Conservation (phyloP, 1,140 invertebrate species). For the Rhopalosiphum maidis region DNA sequence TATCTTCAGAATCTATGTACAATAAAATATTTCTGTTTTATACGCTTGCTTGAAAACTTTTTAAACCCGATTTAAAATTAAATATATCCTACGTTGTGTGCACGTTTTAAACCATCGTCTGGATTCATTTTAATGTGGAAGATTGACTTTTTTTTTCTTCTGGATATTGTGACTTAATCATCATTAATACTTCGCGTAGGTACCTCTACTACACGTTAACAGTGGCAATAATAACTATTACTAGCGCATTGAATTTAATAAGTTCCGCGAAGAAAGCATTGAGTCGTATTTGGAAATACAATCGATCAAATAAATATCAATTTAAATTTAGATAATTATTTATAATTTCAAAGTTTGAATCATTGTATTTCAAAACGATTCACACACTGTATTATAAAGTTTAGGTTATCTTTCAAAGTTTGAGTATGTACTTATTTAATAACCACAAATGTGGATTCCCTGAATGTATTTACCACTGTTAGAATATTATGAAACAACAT, state of each 20-base stretch:
- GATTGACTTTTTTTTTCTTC: neutral
- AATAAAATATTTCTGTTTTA: neutral
- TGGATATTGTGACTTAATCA: neutral
- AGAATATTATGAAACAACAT: neutral
- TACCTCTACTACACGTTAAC: neutral
- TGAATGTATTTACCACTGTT: neutral
- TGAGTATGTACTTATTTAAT: neutral
- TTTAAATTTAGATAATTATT: conserved; percentile 11
- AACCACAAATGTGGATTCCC: neutral
- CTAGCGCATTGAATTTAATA: neutral
- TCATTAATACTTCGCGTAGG: neutral
- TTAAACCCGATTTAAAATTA: neutral
- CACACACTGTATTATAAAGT: neutral
- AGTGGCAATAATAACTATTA: neutral
- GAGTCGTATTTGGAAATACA: neutral
- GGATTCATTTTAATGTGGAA: neutral
- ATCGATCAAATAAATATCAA: neutral
- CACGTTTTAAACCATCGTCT: neutral
- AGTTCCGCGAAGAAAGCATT: neutral
- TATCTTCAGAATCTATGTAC: neutral
- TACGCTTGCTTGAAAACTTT: neutral
- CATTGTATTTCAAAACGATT: neutral
- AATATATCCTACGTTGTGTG: neutral
- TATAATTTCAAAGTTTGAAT: neutral
- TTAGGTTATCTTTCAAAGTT: neutral